A percentile compares a stretch with the other conserved stretches of the same genome.
Evolutionary conservation across 2,888 invertebrate species (phyloP).

Genomic region (Notocelia uddmanniana): DNA sequence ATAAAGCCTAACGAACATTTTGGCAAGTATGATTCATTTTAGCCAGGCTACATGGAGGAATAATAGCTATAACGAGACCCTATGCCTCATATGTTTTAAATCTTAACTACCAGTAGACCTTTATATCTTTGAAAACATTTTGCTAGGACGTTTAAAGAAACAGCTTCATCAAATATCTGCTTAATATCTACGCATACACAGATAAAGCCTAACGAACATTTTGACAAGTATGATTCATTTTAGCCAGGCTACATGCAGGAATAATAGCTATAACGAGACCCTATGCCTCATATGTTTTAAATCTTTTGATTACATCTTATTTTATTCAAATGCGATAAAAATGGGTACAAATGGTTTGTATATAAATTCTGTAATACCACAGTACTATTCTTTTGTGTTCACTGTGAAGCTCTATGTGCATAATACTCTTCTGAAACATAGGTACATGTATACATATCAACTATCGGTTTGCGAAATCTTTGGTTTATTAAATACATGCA

Average conservation of each 20-base stretch:
- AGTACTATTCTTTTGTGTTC: no score
- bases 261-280: conserved; percentile 49
- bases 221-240: conserved; percentile 53
- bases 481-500: neutral
- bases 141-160: conserved; percentile 36
- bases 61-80: conserved; percentile 47
- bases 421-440: neutral
- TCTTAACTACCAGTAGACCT: conserved; percentile 21
- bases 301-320: neutral
- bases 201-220: conserved; percentile 53
- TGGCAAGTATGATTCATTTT: conserved; percentile 53
- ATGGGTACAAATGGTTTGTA: neutral
- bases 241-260: conserved; percentile 57
- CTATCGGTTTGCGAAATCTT: neutral
- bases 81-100: neutral
- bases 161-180: conserved; percentile 50
- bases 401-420: neutral
- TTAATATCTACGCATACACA: conserved; percentile 51
- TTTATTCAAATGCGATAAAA: neutral
- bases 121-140: conserved; percentile 29
- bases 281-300: neutral
- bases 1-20: conserved; percentile 54
- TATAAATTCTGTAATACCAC: no score
- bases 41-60: conserved; percentile 58
- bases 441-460: neutral